These are phyloP conservation scores for Lacerta agilis DNA, from an alignment of 2,797 vertebrate genomes.

Conservation along the genomic window DNA sequence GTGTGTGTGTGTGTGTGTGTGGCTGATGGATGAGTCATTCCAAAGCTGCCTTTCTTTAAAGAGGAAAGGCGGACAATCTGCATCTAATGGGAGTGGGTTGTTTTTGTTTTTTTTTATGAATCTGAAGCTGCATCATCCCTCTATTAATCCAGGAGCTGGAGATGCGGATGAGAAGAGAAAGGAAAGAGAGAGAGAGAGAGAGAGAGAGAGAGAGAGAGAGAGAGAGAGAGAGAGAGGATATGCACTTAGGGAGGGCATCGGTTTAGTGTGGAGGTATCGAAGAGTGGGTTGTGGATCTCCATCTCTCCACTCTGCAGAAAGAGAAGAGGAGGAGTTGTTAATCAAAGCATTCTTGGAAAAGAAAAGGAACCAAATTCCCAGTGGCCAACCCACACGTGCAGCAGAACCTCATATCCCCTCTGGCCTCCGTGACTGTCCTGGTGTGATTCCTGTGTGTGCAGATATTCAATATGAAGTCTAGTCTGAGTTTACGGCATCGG, in stretches of 20 bases:
- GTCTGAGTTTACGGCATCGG: too few relatives aligned
- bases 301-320: conserved; percentile 58
- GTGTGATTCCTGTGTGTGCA: too few relatives aligned
- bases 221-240: neutral
- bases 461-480: too few relatives aligned
- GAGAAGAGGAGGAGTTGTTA: neutral
- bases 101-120: neutral
- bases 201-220: too few relatives aligned
- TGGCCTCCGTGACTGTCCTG: too few relatives aligned
- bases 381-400: neutral
- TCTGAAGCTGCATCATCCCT: neutral
- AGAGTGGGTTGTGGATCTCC: conserved; percentile 66
- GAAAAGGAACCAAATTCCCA: neutral
- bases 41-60: neutral
- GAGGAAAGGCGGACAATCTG: neutral
- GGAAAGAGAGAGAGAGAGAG: neutral
- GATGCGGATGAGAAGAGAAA: neutral
- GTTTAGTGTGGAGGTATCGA: conserved; percentile 37
- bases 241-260: neutral
- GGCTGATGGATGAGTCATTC: neutral
- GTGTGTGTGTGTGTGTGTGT: too few relatives aligned
- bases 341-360: neutral
- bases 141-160: neutral
- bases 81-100: neutral
- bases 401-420: too few relatives aligned